phyloP scores from a whole-genome alignment of 2,888 invertebrate species.

The Phyto melanocephala region DNA sequence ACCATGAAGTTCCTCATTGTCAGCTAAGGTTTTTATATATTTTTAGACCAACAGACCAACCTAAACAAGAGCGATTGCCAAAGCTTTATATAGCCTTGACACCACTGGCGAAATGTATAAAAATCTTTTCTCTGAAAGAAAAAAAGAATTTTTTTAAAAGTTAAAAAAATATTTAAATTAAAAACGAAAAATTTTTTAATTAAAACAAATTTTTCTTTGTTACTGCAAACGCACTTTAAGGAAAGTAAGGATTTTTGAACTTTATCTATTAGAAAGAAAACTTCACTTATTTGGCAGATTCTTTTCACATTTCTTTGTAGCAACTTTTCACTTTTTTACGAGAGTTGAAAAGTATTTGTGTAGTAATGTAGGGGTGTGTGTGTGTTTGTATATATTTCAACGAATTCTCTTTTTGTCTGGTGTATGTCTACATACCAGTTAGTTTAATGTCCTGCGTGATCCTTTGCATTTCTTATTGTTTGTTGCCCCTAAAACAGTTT shows the following conservation, averaged over 20 bases:
- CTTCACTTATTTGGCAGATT: conserved; percentile 7
- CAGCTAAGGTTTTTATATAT: no score
- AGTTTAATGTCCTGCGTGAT: conserved; percentile 62
- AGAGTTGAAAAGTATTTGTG: conserved; percentile 7
- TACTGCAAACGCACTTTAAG: conserved; percentile 3
- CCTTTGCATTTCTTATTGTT: conserved; percentile 38
- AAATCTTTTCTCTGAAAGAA: no score
- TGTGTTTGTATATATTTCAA: not conserved
- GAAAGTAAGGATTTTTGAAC: conserved; percentile 17
- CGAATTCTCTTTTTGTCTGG: conserved; percentile 34
- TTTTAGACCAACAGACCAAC: no score
- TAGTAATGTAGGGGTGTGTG: not conserved
- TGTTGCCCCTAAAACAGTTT: conserved; percentile 14
- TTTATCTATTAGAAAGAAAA: conserved; percentile 28
- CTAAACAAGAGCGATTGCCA: no score
- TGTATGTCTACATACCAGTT: conserved; percentile 49
- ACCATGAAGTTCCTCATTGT: no score
- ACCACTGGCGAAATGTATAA: no score
- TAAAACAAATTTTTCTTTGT: not conserved
- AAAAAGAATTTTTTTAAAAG: no score
- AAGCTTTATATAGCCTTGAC: no score
- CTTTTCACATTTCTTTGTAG: not conserved
- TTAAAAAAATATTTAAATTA: no score
- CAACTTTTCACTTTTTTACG: conserved; percentile 28
- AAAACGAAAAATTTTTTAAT: no score